Percentiles rank a stretch among this genome's conserved stretches.
Evolutionary conservation across 1,140 invertebrate species (phyloP).

Genomic region (Hyposmocoma kahamanoa): DNA sequence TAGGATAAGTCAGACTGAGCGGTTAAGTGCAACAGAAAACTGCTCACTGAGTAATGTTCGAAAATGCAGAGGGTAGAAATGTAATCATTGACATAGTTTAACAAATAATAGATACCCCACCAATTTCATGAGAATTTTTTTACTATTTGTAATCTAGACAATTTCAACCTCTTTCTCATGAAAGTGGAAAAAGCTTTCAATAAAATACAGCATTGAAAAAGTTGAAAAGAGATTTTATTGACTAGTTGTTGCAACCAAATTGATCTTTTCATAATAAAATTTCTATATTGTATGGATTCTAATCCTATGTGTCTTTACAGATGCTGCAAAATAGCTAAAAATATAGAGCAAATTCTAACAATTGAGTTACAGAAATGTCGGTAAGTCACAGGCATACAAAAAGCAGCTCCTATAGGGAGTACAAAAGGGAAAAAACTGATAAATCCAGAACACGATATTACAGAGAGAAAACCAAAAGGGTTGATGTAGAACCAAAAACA

Average conservation of each 20-base stretch:
- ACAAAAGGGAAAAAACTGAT: constrained; percentile 20
- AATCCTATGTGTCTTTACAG: constrained; percentile 24
- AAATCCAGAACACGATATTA: constrained; percentile 28
- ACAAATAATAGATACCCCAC: constrained; percentile 41
- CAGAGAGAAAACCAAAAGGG: constrained; percentile 16
- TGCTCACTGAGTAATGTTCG: constrained; percentile 58
- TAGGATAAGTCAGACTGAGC: too few relatives aligned
- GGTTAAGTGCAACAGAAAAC: too few relatives aligned
- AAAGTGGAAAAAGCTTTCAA: constrained; percentile 16
- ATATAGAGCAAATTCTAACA: constrained; percentile 10
- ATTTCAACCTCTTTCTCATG: constrained; percentile 37
- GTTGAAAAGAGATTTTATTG: constrained; percentile 9
- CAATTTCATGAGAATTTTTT: constrained; percentile 43
- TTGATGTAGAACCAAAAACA: constrained; percentile 36
- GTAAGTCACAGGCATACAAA: constrained; percentile 35
- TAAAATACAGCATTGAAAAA: constrained; percentile 7
- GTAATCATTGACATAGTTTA: constrained; percentile 66
- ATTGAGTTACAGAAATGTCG: constrained; percentile 32
- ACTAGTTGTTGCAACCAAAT: not conserved
- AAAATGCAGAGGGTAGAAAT: constrained; percentile 59
- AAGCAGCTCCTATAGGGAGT: constrained; percentile 27
- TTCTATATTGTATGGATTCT: not conserved
- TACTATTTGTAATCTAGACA: not conserved
- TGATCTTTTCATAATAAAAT: not conserved
- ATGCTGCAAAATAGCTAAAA: constrained; percentile 11